Conservation (phyloP, 2,113 vertebrate species). For the Notarius lentiginosus region DNA sequence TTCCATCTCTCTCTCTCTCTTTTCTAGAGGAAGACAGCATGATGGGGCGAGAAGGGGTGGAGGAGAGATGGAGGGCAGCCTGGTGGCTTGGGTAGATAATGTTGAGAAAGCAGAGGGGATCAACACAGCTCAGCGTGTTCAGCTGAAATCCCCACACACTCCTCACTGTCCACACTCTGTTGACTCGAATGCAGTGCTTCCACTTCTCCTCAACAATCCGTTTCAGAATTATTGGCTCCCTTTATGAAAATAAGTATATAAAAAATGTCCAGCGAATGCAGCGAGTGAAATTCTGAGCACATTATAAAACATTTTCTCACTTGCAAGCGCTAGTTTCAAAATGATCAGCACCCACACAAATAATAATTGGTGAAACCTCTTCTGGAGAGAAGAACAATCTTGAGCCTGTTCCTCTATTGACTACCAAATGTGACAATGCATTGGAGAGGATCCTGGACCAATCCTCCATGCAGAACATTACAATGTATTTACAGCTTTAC, state of each 20-base stretch:
- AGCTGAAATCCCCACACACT: too few relatives aligned
- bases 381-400: not conserved
- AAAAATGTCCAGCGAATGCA: too few relatives aligned
- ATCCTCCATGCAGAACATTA: not conserved
- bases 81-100: not conserved
- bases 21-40: too few relatives aligned
- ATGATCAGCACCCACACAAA: not conserved
- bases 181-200: not conserved
- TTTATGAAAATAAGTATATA: not conserved
- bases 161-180: too few relatives aligned
- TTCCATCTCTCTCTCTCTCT: constrained; percentile 1
- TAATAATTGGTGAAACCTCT: not conserved
- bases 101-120: not conserved
- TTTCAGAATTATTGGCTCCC: not conserved
- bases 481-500: not conserved
- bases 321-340: not conserved
- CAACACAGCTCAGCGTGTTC: not conserved
- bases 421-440: not conserved
- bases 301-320: not conserved
- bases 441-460: not conserved
- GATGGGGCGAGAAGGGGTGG: not conserved
- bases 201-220: too few relatives aligned
- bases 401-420: not conserved
- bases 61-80: not conserved
- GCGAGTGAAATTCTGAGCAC: not conserved